Evolutionary conservation across 37 sponge, comb jelly and placozoan genomes (phyloP), one percentile per base, ranked within the genome.

Genomic region (Eunapius fragilis): DNA sequence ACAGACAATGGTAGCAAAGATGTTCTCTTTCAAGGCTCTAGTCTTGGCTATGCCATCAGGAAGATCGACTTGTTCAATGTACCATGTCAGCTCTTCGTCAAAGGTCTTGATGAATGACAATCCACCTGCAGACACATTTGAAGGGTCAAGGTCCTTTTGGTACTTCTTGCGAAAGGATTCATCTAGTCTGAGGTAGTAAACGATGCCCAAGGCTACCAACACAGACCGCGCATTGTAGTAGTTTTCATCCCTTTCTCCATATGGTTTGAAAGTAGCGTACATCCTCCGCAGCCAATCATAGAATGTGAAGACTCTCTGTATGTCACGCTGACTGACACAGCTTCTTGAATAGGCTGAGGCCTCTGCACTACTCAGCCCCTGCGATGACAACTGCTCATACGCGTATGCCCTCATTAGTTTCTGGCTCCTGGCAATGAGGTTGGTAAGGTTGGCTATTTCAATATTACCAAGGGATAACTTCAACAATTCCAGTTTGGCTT

Each of bases 41-140:
- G 97, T 97, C 34, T 88, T 90, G 9, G 97, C 97, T 49, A 97
- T 94, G 4, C 97, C 97, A 41, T 82, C 78, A 72, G 97, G 97
- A 0, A 97, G 71, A 25, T 88, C 86, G 24, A 97, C 77, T 30
- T 81, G 69, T 25, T 71, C 5, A 27, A 81, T 80, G 68, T 83
- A 96, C 67, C 77, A 91, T 11, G 93, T 79, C 77, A 96, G 79
- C 82, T 94, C 84, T 34, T 87, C 85, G 0, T 58, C 58, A 45
- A 93, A 87, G 23, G 86, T 83, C 77, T 69, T 58, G 58, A 58
- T 10, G 14, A 58, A 58, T 58, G 58, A 17, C 22, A 58, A 19
- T 11, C 58, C 58, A 58, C 58, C 58, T 13, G 58, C 58, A 58
- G 35, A 58, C 22, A 58, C 58, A 58, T 58, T 58, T 10, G 19